Conservation (phyloP, 2,113 vertebrate genomes). For the Festucalex cinctus region DNA sequence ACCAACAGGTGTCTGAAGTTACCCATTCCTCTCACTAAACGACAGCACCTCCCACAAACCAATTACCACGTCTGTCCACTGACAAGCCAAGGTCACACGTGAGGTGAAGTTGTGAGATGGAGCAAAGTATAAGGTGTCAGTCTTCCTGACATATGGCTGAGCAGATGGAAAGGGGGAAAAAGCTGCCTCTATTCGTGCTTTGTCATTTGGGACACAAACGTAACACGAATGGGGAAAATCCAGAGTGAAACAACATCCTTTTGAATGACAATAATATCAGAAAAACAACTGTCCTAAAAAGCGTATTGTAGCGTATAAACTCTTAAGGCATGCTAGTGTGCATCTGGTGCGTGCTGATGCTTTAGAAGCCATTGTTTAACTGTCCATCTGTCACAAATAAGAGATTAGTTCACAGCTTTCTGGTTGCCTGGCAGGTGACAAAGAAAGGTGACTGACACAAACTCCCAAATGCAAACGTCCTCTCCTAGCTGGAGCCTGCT, state of each 20-base stretch:
- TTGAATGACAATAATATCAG: background rate
- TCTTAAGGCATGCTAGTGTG: slow-evolving; percentile 2
- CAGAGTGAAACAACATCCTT: background rate
- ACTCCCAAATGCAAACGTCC: slow-evolving; percentile 12
- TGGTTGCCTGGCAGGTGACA: slow-evolving; percentile 47
- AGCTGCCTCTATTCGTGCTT: background rate
- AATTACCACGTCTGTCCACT: background rate
- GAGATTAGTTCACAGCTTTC: slow-evolving; percentile 39
- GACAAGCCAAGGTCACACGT: slow-evolving; percentile 7
- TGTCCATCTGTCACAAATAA: slow-evolving; percentile 57
- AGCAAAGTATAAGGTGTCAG: slow-evolving; percentile 15
- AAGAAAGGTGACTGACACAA: slow-evolving; percentile 27
- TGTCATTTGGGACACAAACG: slow-evolving; percentile 9
- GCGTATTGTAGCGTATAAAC: background rate
- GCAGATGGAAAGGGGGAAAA: background rate
- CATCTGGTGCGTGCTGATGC: slow-evolving; percentile 27
- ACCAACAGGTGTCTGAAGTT: slow-evolving; percentile 13
- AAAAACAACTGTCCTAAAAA: background rate
- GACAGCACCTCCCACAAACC: slow-evolving; percentile 7
- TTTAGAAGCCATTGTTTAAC: slow-evolving; percentile 55
- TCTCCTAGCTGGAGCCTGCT: slow-evolving; percentile 3
- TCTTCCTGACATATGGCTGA: slow-evolving; percentile 4
- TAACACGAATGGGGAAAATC: background rate
- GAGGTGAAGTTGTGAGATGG: slow-evolving; percentile 8
- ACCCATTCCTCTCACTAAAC: slow-evolving; percentile 12